phyloP scores from a whole-genome alignment of 2,888 invertebrate genomes.

The Cephus runcator region DNA sequence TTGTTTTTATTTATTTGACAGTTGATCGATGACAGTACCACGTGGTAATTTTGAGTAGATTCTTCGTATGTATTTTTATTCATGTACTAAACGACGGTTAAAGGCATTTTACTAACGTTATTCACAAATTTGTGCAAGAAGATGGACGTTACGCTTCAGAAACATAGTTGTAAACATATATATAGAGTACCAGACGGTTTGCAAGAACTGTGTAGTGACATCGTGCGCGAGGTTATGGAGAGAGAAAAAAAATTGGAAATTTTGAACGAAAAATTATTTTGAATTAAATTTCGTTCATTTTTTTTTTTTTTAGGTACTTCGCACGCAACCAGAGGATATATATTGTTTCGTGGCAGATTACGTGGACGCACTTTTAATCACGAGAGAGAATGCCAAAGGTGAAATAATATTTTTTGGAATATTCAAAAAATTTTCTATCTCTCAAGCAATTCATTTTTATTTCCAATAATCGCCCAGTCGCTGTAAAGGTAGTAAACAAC shows the following conservation, averaged over 20 bases:
- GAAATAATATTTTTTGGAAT: not conserved
- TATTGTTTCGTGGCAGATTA: constrained; percentile 78
- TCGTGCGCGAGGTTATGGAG: constrained; percentile 73
- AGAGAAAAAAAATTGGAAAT: constrained; percentile 9
- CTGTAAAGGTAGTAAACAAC: constrained; percentile 52
- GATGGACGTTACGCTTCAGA: constrained; percentile 43
- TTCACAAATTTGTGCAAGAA: not conserved
- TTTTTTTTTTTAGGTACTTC: constrained; percentile 69
- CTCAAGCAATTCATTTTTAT: constrained; percentile 5
- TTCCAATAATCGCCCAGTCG: constrained; percentile 38
- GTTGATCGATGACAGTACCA: not conserved
- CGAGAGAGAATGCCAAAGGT: constrained; percentile 70
- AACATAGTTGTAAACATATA: constrained; percentile 65
- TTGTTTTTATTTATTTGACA: not conserved
- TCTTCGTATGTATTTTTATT: not conserved
- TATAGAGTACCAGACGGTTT: constrained; percentile 75
- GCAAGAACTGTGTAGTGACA: constrained; percentile 77
- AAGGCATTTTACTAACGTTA: not conserved
- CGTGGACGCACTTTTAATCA: constrained; percentile 73
- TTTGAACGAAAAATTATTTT: constrained; percentile 11
- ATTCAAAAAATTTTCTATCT: not conserved
- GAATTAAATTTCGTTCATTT: not conserved
- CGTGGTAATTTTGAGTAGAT: not conserved
- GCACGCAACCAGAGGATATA: constrained; percentile 73
- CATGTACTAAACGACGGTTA: not conserved